These are phyloP conservation scores for Syndactyla subalaris DNA, from an alignment of 2,797 vertebrate species.

Conservation along the genomic window DNA sequence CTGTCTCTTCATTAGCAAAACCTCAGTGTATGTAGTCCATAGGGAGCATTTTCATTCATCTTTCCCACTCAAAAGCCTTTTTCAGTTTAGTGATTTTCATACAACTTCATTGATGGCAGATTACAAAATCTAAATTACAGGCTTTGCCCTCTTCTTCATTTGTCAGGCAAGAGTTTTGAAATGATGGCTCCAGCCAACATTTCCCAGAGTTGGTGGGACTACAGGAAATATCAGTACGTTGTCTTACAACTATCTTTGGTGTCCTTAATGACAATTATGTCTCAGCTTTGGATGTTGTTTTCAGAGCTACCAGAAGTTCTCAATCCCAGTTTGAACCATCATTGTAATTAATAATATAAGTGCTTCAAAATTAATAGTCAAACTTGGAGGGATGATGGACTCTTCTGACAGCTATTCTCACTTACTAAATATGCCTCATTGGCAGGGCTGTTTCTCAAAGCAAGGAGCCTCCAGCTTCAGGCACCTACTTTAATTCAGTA, in stretches of 20 bases:
- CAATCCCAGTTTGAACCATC: not conserved
- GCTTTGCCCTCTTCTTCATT: not conserved
- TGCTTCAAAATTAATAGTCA: not conserved
- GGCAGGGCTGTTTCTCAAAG: not conserved
- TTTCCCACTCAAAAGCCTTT: not conserved
- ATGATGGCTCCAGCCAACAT: not conserved
- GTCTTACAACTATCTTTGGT: not conserved
- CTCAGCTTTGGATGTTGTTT: not conserved
- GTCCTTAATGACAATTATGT: not conserved
- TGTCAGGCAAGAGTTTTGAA: not conserved
- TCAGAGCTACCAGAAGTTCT: not conserved
- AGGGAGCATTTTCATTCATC: not conserved
- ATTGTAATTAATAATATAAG: not conserved
- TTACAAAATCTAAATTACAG: not conserved
- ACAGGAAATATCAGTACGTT: not conserved
- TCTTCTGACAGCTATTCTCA: not conserved
- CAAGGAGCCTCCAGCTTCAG: not conserved
- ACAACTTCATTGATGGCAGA: not conserved
- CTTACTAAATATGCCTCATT: not conserved
- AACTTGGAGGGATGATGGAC: not conserved
- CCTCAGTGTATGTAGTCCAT: not conserved
- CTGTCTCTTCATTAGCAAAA: slow-evolving; percentile 53
- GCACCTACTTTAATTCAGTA: not conserved
- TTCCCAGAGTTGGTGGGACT: not conserved
- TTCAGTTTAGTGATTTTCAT: not conserved